Base-by-base conservation (phyloP, 64 coral and sea anemone species). In the Pocillopora damicornis region DNA sequence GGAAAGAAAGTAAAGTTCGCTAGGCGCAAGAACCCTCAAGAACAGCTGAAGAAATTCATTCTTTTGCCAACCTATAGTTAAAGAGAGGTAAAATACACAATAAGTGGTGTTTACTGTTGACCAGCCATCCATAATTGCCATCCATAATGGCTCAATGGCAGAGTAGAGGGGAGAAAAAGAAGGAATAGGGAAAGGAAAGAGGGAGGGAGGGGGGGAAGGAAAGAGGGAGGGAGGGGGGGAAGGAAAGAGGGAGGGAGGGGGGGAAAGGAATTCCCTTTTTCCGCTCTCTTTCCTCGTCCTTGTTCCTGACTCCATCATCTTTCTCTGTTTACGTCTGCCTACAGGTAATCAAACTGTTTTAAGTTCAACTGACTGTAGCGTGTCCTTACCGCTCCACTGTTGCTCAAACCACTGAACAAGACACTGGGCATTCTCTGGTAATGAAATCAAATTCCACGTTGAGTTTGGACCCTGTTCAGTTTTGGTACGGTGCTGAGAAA, bases 1-100 rank as follows among this genome's bases (percentile, higher is more conserved):
- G 74, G 91, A 90, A 6, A 93, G 79, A 35, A 98, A 88, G 76
- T 98, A 93, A 11, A 93, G 83, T 67, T 98, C 92, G 58, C 88
- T 90, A 58, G 92, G 95, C 20, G 94, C 95, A 17, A 98, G 77
- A 22, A 87, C 90, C 76, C 82, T 87, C n/a, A 98, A 81, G 68
- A 98, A 98, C 57, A 98, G 60, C 71, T 94, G 89, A 77, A 98
- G 92, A 81, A 98, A 98, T 25, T 98, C 88, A 68, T 94, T 98
- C 72, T 90, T 87, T 77, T 98, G 88, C 92, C 92, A 98, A 65
- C 87, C 95, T 98, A 83, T 13, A 76, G 74, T 37, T 69, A 10
- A 36, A 78, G 42, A 81, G 61, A 68, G 13, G 10, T 57, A 9
- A 51, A 37, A 13, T 62, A 42, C n/a, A 75, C 75, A 76, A 62